Conservation (phyloP, 2,113 vertebrate species). For the Pampusana beccarii region DNA sequence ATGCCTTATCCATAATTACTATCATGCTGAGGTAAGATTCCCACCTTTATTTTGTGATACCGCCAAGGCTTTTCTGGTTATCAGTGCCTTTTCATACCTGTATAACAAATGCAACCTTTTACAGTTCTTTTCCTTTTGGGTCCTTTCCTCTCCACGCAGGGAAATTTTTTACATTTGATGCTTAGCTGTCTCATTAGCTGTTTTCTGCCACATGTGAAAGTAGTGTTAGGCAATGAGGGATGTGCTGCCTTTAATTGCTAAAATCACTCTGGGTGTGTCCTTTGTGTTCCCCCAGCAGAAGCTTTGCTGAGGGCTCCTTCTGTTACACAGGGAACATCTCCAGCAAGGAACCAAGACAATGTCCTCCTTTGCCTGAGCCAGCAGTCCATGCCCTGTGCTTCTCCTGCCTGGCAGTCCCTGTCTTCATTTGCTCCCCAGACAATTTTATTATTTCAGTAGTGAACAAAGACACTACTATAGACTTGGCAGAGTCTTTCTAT, state of each 20-base stretch:
- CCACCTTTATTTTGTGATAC: constrained; percentile 63
- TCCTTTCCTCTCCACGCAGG: neutral
- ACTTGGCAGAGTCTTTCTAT: neutral
- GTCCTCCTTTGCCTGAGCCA: neutral
- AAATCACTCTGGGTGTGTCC: neutral
- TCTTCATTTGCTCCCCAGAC: neutral
- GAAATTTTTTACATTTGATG: neutral
- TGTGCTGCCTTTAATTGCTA: neutral
- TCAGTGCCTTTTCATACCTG: neutral
- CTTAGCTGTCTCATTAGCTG: neutral
- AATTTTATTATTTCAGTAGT: neutral
- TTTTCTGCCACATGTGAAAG: neutral
- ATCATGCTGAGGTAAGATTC: constrained; percentile 65
- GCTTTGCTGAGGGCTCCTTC: fast-evolving
- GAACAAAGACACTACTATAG: neutral
- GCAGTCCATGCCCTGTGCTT: too few species aligned
- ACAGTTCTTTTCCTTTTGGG: neutral
- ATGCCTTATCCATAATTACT: constrained; percentile 71
- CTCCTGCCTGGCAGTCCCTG: neutral
- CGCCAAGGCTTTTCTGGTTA: constrained; percentile 38
- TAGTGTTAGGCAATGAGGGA: neutral
- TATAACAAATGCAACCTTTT: constrained; percentile 31
- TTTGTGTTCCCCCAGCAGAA: fast-evolving
- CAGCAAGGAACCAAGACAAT: neutral
- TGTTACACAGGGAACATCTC: neutral